Base-by-base conservation (phyloP, 2,797 vertebrate species). In the Rhinophrynus dorsalis region DNA sequence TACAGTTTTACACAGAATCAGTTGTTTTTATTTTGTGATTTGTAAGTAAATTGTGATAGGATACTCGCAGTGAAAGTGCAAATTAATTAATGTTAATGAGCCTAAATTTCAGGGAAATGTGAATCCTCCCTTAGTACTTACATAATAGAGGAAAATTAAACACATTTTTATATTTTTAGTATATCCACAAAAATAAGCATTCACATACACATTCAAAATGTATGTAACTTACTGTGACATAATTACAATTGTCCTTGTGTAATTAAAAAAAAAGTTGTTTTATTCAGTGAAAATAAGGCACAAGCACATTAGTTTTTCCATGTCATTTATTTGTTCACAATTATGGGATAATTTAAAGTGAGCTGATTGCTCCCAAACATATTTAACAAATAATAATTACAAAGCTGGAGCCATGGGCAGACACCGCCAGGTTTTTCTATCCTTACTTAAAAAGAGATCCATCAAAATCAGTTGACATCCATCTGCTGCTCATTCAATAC, bases 381-480 rank as follows among this genome's bases (percentile, higher is more conserved):
- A 73, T 73, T 73, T 73, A 73, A 60, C 69, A 66, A 66, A 73
- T 73, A 73, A 63, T 57, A 63, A 73, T 73, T 73, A 67, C 55
- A 21, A 60, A 33, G 55, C 18, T 71, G 48, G 57, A 76, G 30
- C 56, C 70, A 73, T 79, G 77, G 80, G 75, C 50, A 59, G 59
- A 59, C n/a, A 75, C 50, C 10, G 75, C 40, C 42, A 72, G 38
- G 69, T 82, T 78, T 74, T 76, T 79, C n/a, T 64, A 71, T 78
- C 84, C 78, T 78, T 75, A 84, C 63, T 67, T 77, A 73, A 73
- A 73, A 66, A 73, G 70, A 69, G 79, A 83, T 78, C 78, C 73
- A 81, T 89, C 83, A 76, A 68, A 78, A 79, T 81, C 66, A 81
- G 70, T 75, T 72, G 78, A 78, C 80, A 60, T 78, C 74, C 73